These are phyloP conservation scores for Sericinus montela DNA, from an alignment of 2,888 invertebrate genomes.

Conservation along the genomic window DNA sequence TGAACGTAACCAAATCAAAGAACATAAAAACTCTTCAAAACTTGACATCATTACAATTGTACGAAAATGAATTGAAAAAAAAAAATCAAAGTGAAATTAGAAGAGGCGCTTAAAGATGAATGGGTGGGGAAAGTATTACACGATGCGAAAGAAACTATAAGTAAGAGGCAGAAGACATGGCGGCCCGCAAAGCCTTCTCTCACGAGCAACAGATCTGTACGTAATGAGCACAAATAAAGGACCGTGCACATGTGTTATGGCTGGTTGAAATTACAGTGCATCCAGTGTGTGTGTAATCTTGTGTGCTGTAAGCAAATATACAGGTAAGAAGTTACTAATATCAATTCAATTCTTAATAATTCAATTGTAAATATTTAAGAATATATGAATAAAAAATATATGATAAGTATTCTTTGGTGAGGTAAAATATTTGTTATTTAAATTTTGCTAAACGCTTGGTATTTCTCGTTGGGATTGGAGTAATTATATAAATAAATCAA, in stretches of 20 bases:
- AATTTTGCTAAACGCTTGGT: too few species aligned
- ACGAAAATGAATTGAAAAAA: too few species aligned
- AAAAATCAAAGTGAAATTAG: constrained; percentile 35
- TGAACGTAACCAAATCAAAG: too few species aligned
- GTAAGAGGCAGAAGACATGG: constrained; percentile 42
- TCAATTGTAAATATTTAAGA: background rate
- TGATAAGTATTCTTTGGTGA: too few species aligned
- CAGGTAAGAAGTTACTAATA: background rate
- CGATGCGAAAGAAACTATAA: constrained; percentile 62
- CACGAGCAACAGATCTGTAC: constrained; percentile 25
- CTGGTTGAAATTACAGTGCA: constrained; percentile 16
- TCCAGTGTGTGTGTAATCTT: constrained; percentile 22
- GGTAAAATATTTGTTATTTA: too few species aligned
- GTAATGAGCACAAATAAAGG: constrained; percentile 13
- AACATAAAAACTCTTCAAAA: too few species aligned
- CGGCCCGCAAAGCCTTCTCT: constrained; percentile 55
- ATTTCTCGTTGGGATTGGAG: too few species aligned
- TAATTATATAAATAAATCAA: too few species aligned
- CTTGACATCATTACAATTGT: too few species aligned
- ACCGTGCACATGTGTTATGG: constrained; percentile 16
- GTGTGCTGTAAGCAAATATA: background rate
- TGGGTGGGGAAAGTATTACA: constrained; percentile 71
- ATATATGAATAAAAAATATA: too few species aligned
- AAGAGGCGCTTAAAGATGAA: constrained; percentile 32
- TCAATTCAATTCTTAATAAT: too few species aligned